These are phyloP conservation scores for Strigops habroptila DNA, from an alignment of 2,113 vertebrate genomes.

Conservation along the genomic window DNA sequence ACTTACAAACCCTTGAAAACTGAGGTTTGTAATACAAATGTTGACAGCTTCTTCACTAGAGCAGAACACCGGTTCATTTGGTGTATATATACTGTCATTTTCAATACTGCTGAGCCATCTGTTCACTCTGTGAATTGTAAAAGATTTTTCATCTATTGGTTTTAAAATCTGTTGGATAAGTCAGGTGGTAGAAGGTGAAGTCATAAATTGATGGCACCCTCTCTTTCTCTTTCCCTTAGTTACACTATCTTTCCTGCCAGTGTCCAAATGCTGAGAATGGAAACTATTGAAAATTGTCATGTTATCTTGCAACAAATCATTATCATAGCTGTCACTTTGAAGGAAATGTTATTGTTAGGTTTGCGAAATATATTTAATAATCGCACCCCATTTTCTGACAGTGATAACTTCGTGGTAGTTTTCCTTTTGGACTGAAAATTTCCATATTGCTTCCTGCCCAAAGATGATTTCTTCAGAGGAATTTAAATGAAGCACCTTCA, in stretches of 20 bases:
- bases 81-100: conserved; percentile 50
- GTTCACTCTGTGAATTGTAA: conserved; percentile 55
- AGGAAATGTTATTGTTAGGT: background rate
- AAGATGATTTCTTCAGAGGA: background rate
- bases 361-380: background rate
- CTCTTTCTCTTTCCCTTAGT: conserved; percentile 4
- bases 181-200: conserved; percentile 47
- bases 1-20: conserved; percentile 63
- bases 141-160: conserved; percentile 32
- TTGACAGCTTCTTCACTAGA: conserved; percentile 65
- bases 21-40: conserved; percentile 55
- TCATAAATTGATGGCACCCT: background rate
- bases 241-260: background rate
- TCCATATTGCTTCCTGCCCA: background rate
- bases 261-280: background rate
- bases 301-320: conserved; percentile 35
- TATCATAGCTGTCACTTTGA: background rate
- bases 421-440: background rate
- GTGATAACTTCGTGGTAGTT: background rate
- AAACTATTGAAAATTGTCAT: conserved; percentile 11
- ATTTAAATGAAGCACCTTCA: background rate
- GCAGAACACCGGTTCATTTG: conserved; percentile 56
- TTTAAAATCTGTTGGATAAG: conserved; percentile 31
- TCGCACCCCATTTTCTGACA: background rate
- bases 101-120: conserved; percentile 63